phyloP scores from a whole-genome alignment of 35 echinoderm and acorn worm genomes.

The Apostichopus japonicus region DNA sequence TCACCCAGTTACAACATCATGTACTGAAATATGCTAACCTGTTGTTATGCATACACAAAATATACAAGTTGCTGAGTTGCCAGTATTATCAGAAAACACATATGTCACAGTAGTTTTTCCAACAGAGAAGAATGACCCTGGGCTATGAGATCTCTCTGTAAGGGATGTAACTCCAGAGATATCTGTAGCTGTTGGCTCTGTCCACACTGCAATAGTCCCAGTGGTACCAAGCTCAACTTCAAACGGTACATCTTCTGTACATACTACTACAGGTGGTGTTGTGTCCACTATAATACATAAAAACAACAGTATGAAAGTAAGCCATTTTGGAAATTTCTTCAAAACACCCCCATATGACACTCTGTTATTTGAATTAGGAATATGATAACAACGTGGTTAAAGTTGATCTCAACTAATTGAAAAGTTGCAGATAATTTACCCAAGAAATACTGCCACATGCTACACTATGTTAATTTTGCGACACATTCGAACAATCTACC shows the following conservation, averaged over 20 bases:
- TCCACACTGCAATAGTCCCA: conserved; percentile 12
- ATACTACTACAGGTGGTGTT: conserved; percentile 31
- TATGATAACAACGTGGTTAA: too few relatives aligned
- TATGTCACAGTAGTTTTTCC: conserved; percentile 35
- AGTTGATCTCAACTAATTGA: too few relatives aligned
- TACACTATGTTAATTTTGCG: too few relatives aligned
- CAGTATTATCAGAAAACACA: conserved; percentile 37
- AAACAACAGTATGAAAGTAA: neutral
- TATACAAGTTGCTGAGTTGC: conserved; percentile 49
- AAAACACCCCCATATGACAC: too few relatives aligned
- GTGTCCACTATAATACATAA: conserved; percentile 18
- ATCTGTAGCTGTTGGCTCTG: conserved; percentile 46
- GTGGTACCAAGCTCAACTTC: neutral
- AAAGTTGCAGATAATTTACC: too few relatives aligned
- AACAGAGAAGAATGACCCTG: conserved; percentile 18
- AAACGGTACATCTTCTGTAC: neutral
- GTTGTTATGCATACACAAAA: conserved; percentile 2
- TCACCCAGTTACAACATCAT: neutral
- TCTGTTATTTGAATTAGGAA: too few relatives aligned
- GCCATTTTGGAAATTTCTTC: too few relatives aligned
- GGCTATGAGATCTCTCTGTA: neutral
- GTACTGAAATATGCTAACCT: neutral
- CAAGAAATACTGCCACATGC: too few relatives aligned
- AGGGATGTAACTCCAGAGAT: neutral
- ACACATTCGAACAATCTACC: neutral